Percentiles rank a stretch among this genome's conserved stretches.
Conservation (phyloP, 2,888 invertebrate genomes). For the Aporophyla lueneburgensis region DNA sequence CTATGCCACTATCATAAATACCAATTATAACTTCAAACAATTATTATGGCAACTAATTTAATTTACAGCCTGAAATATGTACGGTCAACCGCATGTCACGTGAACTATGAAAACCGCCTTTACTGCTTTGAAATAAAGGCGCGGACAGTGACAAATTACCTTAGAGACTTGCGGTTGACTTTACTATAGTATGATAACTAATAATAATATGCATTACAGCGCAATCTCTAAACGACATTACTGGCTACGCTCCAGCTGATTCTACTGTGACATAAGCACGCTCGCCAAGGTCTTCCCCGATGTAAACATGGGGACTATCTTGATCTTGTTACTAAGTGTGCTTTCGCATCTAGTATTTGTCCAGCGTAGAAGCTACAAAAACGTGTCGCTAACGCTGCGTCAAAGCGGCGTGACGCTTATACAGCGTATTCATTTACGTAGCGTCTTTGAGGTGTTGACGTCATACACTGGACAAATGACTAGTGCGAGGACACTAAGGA, state of each 20-base stretch:
- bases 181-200: constrained; percentile 31
- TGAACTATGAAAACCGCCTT: not conserved
- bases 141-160: not conserved
- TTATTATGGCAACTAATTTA: constrained; percentile 21
- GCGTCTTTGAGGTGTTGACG: not conserved
- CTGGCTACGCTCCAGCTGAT: constrained; percentile 64
- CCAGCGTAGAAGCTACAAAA: not conserved
- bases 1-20: constrained; percentile 9
- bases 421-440: not conserved
- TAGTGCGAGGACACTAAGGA: constrained; percentile 7
- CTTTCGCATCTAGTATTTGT: constrained; percentile 3
- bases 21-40: constrained; percentile 28
- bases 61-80: constrained; percentile 12
- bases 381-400: not conserved
- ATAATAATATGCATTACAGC: constrained; percentile 40
- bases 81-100: not conserved
- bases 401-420: not conserved
- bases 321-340: constrained; percentile 28
- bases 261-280: constrained; percentile 36
- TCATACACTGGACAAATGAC: not conserved
- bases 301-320: constrained; percentile 27
- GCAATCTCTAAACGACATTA: constrained; percentile 53
- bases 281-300: constrained; percentile 52
- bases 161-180: not conserved
- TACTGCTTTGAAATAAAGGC: constrained; percentile 7